Evolutionary conservation across 1,140 invertebrate genomes (phyloP).

Genomic region (Holotrichia oblita): DNA sequence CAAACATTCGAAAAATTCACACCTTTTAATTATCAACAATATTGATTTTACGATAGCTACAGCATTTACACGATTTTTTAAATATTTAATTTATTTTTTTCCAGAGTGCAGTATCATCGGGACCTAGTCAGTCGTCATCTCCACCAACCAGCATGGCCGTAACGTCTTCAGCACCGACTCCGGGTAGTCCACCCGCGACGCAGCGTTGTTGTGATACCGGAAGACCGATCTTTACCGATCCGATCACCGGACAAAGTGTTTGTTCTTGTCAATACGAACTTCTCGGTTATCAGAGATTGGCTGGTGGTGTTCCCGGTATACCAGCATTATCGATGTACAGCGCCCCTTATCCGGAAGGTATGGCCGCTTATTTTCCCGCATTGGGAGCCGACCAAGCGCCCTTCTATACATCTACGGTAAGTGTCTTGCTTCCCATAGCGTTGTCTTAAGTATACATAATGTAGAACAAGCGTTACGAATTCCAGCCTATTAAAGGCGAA

Average conservation of each 20-base stretch:
- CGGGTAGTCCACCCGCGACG: conserved; percentile 59
- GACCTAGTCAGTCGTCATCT: conserved; percentile 64
- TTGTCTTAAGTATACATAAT: too few species aligned
- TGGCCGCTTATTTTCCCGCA: conserved; percentile 83
- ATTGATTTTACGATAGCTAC: background rate
- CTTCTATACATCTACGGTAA: conserved; percentile 84
- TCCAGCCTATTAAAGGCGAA: background rate
- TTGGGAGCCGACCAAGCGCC: conserved; percentile 82
- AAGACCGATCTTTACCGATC: conserved; percentile 89
- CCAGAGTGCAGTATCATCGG: conserved; percentile 64
- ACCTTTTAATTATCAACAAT: too few species aligned
- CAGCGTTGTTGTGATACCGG: conserved; percentile 91
- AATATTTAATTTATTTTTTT: conserved; percentile 44
- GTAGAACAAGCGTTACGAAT: too few species aligned
- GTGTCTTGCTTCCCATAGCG: too few species aligned
- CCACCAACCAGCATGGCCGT: conserved; percentile 66
- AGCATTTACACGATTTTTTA: background rate
- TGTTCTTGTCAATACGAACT: conserved; percentile 92
- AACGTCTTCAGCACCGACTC: conserved; percentile 66
- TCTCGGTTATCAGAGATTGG: conserved; percentile 80
- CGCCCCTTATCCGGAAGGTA: conserved; percentile 77
- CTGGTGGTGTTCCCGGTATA: conserved; percentile 67
- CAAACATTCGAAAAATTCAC: background rate
- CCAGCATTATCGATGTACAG: conserved; percentile 77
- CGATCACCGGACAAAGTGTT: conserved; percentile 89